Base-by-base conservation (phyloP, 2,888 invertebrate species). In the Hesperia comma region DNA sequence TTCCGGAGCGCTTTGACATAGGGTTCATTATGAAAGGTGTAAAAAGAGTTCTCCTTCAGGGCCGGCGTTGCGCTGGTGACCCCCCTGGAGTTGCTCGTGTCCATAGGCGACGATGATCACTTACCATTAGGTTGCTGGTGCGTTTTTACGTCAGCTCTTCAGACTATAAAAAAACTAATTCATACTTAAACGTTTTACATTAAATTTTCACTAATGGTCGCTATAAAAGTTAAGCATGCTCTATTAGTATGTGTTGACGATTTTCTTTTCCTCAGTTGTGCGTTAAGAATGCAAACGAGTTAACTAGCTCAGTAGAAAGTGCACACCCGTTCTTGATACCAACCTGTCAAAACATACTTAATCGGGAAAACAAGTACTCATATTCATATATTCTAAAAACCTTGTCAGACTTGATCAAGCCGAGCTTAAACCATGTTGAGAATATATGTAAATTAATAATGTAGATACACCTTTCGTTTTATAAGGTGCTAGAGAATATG, bases 351-450 rank as follows among this genome's bases (percentile, higher is more conserved):
- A 66, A 66, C 58, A 66, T 66, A 60, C 64, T 66, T 58, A 58
- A 53, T 64, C n/a, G 51, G 64, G 32, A 58, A 40, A 58, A 63
- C 53, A 64, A 58, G 64, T 60, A 60, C 60, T 60, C 66, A 66
- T 66, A 66, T 66, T 66, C 66, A 66, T 66, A 64, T 64, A 60
- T 66, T 66, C 66, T 66, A 58, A 60, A 66, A 60, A 66, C 60
- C 66, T 60, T 43, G 66, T 66, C 54, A 60, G 43, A 66, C 66
- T 66, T 41, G 66, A 66, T 66, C 60, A 66, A 43, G 43, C 54
- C 41, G 41, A 53, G n/a, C 19, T 51, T 49, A 12, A 49, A 8
- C 60, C 60, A 60, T 66, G 60, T 46, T 33, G 58, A 66, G 58
- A 60, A 64, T 66, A 21, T 26, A 66, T 60, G 51, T 57, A 58